Conservation (phyloP, 2,113 vertebrate species). For the Columba livia region DNA sequence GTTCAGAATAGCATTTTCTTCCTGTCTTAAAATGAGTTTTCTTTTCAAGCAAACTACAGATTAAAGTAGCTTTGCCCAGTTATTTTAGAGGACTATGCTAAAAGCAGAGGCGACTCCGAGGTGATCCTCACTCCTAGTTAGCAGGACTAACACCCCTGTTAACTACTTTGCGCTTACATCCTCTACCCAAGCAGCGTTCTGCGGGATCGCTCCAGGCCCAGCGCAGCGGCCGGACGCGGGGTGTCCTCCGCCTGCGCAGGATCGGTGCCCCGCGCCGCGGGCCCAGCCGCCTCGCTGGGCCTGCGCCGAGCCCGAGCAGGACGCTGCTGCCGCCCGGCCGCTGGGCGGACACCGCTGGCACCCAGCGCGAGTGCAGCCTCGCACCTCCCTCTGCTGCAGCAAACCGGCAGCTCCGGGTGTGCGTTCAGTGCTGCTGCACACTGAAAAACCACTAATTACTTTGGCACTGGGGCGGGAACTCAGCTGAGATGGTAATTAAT, state of each 20-base stretch:
- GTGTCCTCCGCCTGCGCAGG: not conserved
- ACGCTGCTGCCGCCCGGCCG: not conserved
- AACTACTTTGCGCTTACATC: not conserved
- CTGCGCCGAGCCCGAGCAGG: rapidly evolving
- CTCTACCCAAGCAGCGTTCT: not conserved
- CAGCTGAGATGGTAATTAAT: not conserved
- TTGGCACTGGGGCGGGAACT: not conserved
- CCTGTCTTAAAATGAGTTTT: not conserved
- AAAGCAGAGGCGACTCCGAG: not conserved
- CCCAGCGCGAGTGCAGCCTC: not conserved
- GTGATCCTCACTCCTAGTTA: not conserved
- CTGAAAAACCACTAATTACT: not conserved
- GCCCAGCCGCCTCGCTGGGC: not conserved
- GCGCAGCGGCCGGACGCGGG: rapidly evolving
- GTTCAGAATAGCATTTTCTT: not conserved
- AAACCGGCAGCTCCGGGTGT: not conserved
- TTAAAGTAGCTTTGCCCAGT: not conserved
- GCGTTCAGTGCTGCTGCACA: no score
- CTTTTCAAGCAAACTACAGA: not conserved
- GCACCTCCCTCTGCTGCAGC: not conserved
- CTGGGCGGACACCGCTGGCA: not conserved
- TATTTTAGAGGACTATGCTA: not conserved
- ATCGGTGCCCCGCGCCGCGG: no score
- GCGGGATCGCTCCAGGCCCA: not conserved
- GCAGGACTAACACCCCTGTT: not conserved